Evolutionary conservation across 2,888 invertebrate genomes (phyloP), one percentile per base, ranked within the genome.

Genomic region (Yponomeuta malinellus): DNA sequence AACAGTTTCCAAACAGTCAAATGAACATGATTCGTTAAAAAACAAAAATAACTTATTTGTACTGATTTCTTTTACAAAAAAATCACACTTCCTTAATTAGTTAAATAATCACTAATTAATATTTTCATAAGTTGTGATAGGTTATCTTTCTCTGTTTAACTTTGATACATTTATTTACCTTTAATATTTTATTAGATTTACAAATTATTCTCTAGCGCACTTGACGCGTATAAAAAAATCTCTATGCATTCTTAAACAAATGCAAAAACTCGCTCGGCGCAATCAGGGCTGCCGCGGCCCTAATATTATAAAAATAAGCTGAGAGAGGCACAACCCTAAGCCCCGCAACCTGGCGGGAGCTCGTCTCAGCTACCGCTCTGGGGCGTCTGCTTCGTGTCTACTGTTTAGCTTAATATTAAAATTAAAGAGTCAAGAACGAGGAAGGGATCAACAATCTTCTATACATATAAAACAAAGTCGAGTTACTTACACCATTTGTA

Each of bases 221-320:
- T 72, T 72, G 76, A 80, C 82, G 79, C 79, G 72, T 79, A 77
- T 76, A 75, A 74, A 77, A 82, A 82, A 78, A 79, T 77, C 74
- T 83, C 80, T 83, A 83, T 84, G 88, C 88, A 89, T 88, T 89
- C 81, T 89, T 88, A 87, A 89, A 89, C 88, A 89, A 89, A 89
- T 89, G 88, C 88, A 84, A 82, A 23, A 59, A 78, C 81, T 78
- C 80, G 79, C 79, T 79, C 79, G 75, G 80, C 78, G 80, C 77
- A 87, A 84, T 79, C 80, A 80, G 77, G 81, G 15, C 77, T 79
- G 72, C 73, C 68, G 65, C 74, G 77, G 79, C 85, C 78, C 82
- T 84, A 84, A 87, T 82, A 83, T 81, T 86, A 84, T 81, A 85
- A 86, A 85, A 85, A 85, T 83, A 84, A 79, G 84, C 85, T 85